These are phyloP conservation scores for Poecile montanus DNA, from an alignment of 2,797 vertebrate species.

Conservation along the genomic window DNA sequence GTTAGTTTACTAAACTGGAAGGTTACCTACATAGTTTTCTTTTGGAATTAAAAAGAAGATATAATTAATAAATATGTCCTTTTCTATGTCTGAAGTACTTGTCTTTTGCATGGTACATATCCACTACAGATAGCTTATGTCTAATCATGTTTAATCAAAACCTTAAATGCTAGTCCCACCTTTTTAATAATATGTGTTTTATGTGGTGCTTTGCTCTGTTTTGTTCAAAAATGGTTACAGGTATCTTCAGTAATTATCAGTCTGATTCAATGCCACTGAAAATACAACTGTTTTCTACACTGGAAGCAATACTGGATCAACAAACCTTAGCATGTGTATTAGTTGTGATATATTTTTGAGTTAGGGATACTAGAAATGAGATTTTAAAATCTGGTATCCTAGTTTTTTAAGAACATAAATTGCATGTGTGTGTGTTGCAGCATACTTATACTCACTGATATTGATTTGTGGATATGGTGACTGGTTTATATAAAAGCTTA, in stretches of 20 bases:
- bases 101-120: neutral
- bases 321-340: neutral
- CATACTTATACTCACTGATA: neutral
- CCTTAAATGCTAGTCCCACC: neutral
- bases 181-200: neutral
- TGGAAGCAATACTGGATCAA: neutral
- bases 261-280: neutral
- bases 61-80: neutral
- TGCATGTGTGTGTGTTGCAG: neutral
- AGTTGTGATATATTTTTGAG: neutral
- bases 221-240: neutral
- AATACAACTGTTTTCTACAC: neutral
- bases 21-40: neutral
- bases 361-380: neutral
- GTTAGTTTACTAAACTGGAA: neutral
- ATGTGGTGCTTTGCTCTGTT: neutral
- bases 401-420: neutral
- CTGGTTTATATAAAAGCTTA: neutral
- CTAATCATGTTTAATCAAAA: neutral
- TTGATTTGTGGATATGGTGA: neutral
- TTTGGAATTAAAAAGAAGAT: neutral
- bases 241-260: neutral
- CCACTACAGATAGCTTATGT: neutral
- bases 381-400: neutral
- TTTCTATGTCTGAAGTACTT: neutral